Evolutionary conservation across 2,888 invertebrate genomes (phyloP).

Genomic region (Nasonia oneida): DNA sequence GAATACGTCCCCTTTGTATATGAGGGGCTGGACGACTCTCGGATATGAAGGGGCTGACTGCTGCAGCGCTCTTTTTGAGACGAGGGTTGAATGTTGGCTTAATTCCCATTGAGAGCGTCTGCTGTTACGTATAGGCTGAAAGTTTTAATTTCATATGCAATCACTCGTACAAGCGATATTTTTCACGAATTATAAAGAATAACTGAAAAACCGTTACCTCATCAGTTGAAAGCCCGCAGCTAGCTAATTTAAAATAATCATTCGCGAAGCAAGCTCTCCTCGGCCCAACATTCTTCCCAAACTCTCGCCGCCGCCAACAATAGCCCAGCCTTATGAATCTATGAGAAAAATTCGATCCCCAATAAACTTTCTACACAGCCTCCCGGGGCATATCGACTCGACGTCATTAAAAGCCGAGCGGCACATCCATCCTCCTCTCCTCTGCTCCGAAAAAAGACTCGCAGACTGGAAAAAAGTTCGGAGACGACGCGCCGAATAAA

Average conservation of each 20-base stretch:
- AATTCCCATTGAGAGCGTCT: not conserved
- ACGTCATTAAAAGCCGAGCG: not conserved
- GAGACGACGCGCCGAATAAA: not conserved
- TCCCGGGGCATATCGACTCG: not conserved
- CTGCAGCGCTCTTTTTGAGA: too few relatives aligned
- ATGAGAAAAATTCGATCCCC: not conserved
- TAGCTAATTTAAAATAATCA: too few relatives aligned
- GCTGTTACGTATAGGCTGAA: not conserved
- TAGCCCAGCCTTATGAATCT: not conserved
- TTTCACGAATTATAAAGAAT: not conserved
- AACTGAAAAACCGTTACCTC: not conserved
- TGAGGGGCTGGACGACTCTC: not conserved
- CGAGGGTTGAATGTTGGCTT: not conserved
- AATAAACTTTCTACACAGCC: not conserved
- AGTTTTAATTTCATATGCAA: not conserved
- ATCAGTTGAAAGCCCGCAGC: too few relatives aligned
- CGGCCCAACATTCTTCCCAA: too few relatives aligned
- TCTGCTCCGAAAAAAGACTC: too few relatives aligned
- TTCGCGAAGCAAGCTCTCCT: too few relatives aligned
- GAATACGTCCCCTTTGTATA: not conserved
- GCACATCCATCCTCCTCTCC: not conserved
- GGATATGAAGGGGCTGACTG: too few relatives aligned
- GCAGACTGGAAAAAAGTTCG: slow-evolving; percentile 10
- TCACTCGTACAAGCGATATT: not conserved
- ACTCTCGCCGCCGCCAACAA: too few relatives aligned